These are phyloP conservation scores for Ibidorhyncha struthersii DNA, from an alignment of 2,113 vertebrate species.

Conservation along the genomic window DNA sequence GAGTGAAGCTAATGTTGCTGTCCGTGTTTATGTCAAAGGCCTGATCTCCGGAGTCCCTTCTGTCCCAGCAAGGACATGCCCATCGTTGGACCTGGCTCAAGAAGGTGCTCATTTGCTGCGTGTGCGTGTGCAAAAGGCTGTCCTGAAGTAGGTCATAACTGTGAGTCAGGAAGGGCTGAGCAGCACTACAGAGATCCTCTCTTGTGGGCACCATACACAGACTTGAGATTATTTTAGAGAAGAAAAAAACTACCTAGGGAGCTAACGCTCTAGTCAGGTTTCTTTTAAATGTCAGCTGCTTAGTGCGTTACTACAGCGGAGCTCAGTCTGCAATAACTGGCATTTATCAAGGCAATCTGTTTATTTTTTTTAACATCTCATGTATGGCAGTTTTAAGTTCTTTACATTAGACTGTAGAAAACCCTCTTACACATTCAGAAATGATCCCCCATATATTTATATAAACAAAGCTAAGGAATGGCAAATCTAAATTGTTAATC, in stretches of 20 bases:
- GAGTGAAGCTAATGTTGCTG: not conserved
- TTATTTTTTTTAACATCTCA: conserved; percentile 61
- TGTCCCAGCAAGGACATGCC: not conserved
- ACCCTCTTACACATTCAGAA: conserved; percentile 70
- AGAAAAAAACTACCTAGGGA: conserved; percentile 16
- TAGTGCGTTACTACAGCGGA: not conserved
- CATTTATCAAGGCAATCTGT: conserved; percentile 55
- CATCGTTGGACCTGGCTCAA: not conserved
- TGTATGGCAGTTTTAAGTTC: conserved; percentile 63
- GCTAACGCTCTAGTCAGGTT: not conserved
- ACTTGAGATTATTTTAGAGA: conserved; percentile 16
- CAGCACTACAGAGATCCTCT: not conserved
- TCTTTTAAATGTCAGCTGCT: conserved; percentile 25
- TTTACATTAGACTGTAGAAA: conserved; percentile 64
- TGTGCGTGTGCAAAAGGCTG: not conserved
- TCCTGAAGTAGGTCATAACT: conserved; percentile 31
- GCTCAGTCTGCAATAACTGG: conserved; percentile 11
- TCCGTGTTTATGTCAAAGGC: not conserved
- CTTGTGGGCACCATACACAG: not conserved
- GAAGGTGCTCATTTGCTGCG: not conserved
- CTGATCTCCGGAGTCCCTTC: not conserved
- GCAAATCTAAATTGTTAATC: conserved; percentile 70
- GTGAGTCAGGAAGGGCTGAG: not conserved
- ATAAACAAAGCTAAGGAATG: conserved; percentile 66
- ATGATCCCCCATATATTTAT: conserved; percentile 69